Evolutionary conservation across 2,113 vertebrate genomes (phyloP).

Genomic region (Psettodes erumei): DNA sequence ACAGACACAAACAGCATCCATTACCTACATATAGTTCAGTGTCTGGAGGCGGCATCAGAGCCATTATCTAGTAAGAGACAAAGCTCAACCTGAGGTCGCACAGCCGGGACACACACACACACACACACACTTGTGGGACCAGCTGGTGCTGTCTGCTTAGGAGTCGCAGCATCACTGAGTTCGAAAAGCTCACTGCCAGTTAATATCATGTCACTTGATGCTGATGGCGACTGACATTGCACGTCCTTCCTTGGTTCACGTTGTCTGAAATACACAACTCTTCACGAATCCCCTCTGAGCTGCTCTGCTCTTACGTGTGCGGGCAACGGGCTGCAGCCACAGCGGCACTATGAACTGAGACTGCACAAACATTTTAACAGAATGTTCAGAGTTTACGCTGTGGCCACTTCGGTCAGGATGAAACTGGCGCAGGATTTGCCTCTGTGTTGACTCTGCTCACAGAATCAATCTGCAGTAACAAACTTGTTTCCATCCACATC

Average conservation of each 20-base stretch:
- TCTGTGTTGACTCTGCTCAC: neutral
- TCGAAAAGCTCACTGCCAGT: slow-evolving; percentile 37
- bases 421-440: neutral
- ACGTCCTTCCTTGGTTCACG: slow-evolving; percentile 36
- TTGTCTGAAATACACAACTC: neutral
- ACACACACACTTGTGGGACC: slow-evolving; percentile 31
- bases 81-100: slow-evolving; percentile 15
- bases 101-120: neutral
- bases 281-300: neutral
- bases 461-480: neutral
- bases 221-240: slow-evolving; percentile 34
- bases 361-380: no score
- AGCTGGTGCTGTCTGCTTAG: slow-evolving; percentile 43
- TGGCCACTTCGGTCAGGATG: neutral
- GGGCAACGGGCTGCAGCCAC: neutral
- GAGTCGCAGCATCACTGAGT: slow-evolving; percentile 18
- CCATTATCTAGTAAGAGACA: neutral
- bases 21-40: neutral
- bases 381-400: neutral
- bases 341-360: neutral
- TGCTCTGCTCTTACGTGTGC: neutral
- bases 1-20: slow-evolving; percentile 8
- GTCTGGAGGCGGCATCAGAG: neutral
- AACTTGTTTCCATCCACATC: slow-evolving; percentile 1
- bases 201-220: slow-evolving; percentile 26